phyloP scores from a whole-genome alignment of 1,140 invertebrate species.

The Drosophila prosaltans region DNA sequence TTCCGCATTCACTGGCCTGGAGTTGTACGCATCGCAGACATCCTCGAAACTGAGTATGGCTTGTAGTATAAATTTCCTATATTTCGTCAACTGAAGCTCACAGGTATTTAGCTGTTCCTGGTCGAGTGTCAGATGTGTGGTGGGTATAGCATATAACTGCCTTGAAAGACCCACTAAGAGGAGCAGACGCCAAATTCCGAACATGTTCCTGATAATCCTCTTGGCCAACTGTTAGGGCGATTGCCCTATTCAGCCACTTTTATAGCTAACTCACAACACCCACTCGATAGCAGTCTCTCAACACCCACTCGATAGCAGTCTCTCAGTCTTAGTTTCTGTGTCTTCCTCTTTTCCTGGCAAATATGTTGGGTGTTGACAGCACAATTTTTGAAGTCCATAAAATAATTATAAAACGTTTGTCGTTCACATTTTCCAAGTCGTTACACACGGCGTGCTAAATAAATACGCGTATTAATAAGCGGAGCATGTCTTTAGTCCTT shows the following conservation, averaged over 20 bases:
- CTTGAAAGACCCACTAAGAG: constrained; percentile 47
- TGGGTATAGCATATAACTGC: constrained; percentile 46
- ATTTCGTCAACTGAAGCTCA: constrained; percentile 72
- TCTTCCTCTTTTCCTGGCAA: not conserved
- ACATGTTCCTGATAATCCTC: constrained; percentile 46
- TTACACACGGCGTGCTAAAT: constrained; percentile 77
- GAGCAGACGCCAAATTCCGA: constrained; percentile 55
- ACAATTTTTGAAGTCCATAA: constrained; percentile 75
- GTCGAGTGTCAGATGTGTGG: constrained; percentile 31
- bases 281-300: not conserved
- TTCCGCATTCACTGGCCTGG: constrained; percentile 42
- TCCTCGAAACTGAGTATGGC: constrained; percentile 80
- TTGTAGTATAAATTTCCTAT: constrained; percentile 73
- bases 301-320: not conserved
- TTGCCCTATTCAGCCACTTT: constrained; percentile 36
- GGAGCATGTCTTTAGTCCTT: constrained; percentile 31
- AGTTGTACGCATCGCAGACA: constrained; percentile 75
- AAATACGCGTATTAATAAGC: constrained; percentile 75
- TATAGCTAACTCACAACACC: constrained; percentile 45
- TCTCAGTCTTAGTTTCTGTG: not conserved
- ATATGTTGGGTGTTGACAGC: constrained; percentile 40
- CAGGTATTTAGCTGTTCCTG: constrained; percentile 60
- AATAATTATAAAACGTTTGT: constrained; percentile 82
- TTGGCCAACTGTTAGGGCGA: constrained; percentile 59
- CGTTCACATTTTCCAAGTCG: constrained; percentile 79